Percentiles rank a stretch among this genome's conserved stretches.
phyloP scores from a whole-genome alignment of 2,113 vertebrate species.

The Apteryx mantelli region DNA sequence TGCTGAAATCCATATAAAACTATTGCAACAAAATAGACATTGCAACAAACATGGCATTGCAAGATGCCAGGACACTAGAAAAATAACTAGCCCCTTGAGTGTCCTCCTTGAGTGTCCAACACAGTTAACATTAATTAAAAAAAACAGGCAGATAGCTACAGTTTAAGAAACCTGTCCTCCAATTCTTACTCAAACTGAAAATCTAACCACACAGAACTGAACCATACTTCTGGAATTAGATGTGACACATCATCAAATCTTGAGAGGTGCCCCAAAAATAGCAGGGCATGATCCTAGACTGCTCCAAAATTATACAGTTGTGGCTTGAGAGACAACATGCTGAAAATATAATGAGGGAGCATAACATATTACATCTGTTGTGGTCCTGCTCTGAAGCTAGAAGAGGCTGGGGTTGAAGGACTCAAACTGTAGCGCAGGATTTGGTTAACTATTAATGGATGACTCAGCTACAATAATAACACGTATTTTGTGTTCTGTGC shows the following conservation, averaged over 20 bases:
- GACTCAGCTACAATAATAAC: constrained; percentile 48
- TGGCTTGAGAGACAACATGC: background rate
- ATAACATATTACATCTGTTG: background rate
- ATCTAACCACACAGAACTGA: background rate
- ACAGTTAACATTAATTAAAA: background rate
- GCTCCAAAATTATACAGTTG: constrained; percentile 33
- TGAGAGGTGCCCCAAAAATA: background rate
- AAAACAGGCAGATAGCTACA: background rate
- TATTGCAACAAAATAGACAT: background rate
- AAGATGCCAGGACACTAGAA: background rate
- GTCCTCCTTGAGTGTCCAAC: background rate
- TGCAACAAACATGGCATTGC: background rate
- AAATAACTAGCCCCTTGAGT: background rate
- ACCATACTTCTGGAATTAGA: background rate
- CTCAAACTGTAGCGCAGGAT: background rate
- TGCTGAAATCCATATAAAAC: background rate
- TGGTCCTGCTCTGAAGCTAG: constrained; percentile 13
- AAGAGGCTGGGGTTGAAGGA: background rate
- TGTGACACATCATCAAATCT: background rate
- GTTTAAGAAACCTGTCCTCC: background rate
- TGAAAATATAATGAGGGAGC: constrained; percentile 38
- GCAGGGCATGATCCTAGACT: background rate
- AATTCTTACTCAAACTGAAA: background rate
- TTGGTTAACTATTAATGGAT: constrained; percentile 67
- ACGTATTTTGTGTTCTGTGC: background rate